Base-by-base conservation (phyloP, 2,797 vertebrate species). In the Serranus cabrilla region DNA sequence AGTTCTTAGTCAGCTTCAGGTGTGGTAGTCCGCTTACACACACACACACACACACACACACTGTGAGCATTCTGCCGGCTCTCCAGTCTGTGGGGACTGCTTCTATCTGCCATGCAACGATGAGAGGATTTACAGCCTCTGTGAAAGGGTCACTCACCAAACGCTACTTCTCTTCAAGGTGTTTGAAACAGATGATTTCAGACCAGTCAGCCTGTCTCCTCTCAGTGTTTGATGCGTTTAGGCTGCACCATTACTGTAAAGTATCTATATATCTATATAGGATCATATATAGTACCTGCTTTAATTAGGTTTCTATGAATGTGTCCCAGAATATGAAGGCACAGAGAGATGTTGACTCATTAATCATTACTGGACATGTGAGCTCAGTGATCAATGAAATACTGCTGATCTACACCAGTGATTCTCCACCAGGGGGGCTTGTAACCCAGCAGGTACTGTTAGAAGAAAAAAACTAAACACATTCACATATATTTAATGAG, bases 1-100 rank as follows among this genome's bases (percentile, higher is more conserved):
- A 34, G 67, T 25, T 82, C 67, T 82, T 74, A 76, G 68, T 79
- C 86, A 74, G 72, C 75, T 77, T 78, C 75, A 85, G 73, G 81
- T 86, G 83, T 74, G 70, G 58, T 54, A 68, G 75, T 79, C 58
- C n/a, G 49, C 61, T 64, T 20, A 59, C 57, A 79, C 69, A 59
- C 60, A 63, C 63, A 39, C 46, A 50, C 59, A 64, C 61, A 64
- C 58, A 21, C 23, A 25, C 25, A 71, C 67, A 66, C 62, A 18
- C 56, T 42, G 43, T 0, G 43, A 60, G 65, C 69, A 43, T 73
- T 27, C 37, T 59, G 34, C 51, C 27, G 25, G 46, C 59, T 62
- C 37, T 57, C 17, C 5, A 0, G 56, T 81, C 76, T 47, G 5
- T 2, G 3, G 55, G 42, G 63, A 71, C 1, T 34, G 25, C 59